Base-by-base conservation (phyloP, 2,888 invertebrate genomes). In the Pinctada fucata region DNA sequence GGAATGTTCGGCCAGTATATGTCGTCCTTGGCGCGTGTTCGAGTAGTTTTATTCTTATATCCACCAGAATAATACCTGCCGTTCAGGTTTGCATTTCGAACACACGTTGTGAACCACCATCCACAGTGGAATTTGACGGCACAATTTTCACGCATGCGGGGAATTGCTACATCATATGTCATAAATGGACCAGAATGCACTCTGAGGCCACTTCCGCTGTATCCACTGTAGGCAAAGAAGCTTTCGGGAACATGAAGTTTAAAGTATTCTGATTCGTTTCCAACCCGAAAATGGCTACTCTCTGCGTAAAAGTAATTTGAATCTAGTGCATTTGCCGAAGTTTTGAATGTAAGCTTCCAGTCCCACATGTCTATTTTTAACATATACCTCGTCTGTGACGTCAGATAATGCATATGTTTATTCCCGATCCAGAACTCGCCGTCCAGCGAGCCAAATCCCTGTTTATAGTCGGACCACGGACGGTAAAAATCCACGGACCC, bases 371-470 rank as follows among this genome's bases (percentile, higher is more conserved):
- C 82, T 45, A 84, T 82, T 45, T 75, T 71, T 63, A 84, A 72
- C 31, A 73, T 79, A 81, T 86, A 86, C 63, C 65, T 78, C 6
- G 71, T 74, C 66, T 84, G 85, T 3, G 69, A 72, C 0, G 97
- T 97, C 45, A 97, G 92, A 68, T 94, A 94, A 91, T 97, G 96
- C 86, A 97, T 94, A 16, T 95, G 95, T 82, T 96, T 95, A 86
- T 97, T 96, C 1, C 97, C 97, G 50, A 97, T 94, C 97, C 97
- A 97, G 90, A 95, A 96, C 90, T 97, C 97, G 2, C 95, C 95
- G 6, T 86, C 79, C 88, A 91, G 88, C 10, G 95, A 94, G 0
- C 97, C 97, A 89, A 97, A 97, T 16, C 96, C 96, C 3, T 94
- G 93, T 1, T 95, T 95, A 90, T 97, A 97, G 79, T 96, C 96